Evolutionary conservation across 2,888 invertebrate genomes (phyloP).

Genomic region (Mythimna albipuncta): DNA sequence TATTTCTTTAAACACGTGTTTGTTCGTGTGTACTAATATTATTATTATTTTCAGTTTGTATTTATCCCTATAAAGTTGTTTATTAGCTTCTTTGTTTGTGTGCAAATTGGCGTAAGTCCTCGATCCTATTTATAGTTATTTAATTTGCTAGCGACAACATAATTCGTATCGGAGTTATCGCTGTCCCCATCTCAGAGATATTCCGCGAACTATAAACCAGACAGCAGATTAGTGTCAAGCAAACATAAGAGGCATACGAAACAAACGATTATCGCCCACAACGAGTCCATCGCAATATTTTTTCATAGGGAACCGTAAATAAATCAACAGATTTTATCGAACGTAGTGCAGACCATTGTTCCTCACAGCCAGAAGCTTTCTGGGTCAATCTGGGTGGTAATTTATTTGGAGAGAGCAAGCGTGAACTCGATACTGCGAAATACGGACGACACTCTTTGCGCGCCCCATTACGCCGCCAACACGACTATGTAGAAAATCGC

Average conservation of each 20-base stretch:
- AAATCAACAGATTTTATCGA: conserved; percentile 63
- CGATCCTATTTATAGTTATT: conserved; percentile 32
- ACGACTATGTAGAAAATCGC: conserved; percentile 73
- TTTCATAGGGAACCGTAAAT: conserved; percentile 49
- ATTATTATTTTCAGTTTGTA: no score
- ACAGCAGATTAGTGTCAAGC: conserved; percentile 49
- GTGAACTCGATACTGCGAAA: conserved; percentile 76
- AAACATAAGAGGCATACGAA: conserved; percentile 23
- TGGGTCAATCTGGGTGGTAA: conserved; percentile 84
- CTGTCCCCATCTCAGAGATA: conserved; percentile 48
- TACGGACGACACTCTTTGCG: conserved; percentile 70
- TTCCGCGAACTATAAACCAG: conserved; percentile 45
- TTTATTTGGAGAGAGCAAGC: conserved; percentile 83
- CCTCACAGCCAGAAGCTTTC: conserved; percentile 75
- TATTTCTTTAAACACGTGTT: neutral
- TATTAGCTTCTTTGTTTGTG: no score
- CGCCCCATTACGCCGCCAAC: conserved; percentile 69
- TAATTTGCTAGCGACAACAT: conserved; percentile 29
- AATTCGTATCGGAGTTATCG: conserved; percentile 37
- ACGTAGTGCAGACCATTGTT: conserved; percentile 73
- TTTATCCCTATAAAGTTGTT: no score
- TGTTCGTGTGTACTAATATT: neutral
- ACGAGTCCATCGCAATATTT: conserved; percentile 44
- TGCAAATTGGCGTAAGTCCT: conserved; percentile 35
- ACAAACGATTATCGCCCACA: conserved; percentile 43